Conservation (phyloP, 2,797 vertebrate genomes). For the Zalophus californianus region DNA sequence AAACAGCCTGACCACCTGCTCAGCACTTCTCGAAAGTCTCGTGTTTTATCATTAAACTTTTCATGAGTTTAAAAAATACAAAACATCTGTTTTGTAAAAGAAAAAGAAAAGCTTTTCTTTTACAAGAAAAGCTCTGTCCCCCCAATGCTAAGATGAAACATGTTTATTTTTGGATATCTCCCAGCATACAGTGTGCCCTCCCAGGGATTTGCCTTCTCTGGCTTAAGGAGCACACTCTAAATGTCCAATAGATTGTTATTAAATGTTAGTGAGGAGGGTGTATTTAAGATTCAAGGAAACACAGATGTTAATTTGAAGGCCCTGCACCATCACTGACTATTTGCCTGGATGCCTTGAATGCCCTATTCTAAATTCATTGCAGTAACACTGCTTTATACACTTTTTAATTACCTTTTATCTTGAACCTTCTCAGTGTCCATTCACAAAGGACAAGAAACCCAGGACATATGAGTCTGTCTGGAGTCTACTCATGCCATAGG, state of each 20-base stretch:
- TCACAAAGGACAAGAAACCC: conserved; percentile 42
- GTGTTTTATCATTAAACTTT: background rate
- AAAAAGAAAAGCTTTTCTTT: no score
- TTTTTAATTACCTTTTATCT: conserved; percentile 52
- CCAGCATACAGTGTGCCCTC: background rate
- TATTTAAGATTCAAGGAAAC: background rate
- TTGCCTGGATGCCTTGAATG: background rate
- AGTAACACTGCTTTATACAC: background rate
- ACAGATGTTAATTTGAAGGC: background rate
- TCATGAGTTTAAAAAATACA: background rate
- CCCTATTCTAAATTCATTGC: background rate
- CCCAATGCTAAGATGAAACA: background rate
- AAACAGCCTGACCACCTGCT: background rate
- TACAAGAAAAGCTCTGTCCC: background rate
- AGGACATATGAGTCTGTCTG: background rate
- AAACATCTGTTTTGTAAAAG: background rate
- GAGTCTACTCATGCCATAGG: background rate
- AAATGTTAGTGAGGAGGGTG: background rate
- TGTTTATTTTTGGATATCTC: background rate
- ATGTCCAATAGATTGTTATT: background rate
- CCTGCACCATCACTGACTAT: background rate
- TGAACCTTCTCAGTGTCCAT: background rate
- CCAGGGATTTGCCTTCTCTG: background rate
- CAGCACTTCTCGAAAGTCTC: background rate
- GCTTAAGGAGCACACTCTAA: background rate